These are phyloP conservation scores for Acronicta aceris DNA, from an alignment of 2,888 invertebrate species.

Conservation along the genomic window DNA sequence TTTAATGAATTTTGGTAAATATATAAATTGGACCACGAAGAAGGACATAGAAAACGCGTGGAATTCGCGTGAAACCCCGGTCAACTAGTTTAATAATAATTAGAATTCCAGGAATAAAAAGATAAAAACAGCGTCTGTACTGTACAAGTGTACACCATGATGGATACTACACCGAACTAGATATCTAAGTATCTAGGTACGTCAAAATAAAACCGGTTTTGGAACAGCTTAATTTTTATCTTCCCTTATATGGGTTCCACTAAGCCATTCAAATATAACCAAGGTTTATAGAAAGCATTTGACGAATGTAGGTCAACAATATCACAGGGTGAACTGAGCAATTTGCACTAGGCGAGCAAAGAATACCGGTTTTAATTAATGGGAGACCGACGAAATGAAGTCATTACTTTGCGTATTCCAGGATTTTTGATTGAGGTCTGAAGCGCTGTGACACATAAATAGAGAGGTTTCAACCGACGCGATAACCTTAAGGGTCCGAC, in stretches of 20 bases:
- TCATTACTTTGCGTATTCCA: constrained; percentile 25
- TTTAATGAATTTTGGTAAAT: too few relatives aligned
- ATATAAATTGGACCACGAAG: too few relatives aligned
- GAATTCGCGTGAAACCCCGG: too few relatives aligned
- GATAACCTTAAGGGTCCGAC: too few relatives aligned
- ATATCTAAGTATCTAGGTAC: neutral
- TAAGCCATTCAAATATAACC: constrained; percentile 13
- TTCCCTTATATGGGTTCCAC: constrained; percentile 15
- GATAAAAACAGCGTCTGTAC: too few relatives aligned
- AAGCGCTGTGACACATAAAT: neutral
- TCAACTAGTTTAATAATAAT: too few relatives aligned
- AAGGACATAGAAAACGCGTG: too few relatives aligned
- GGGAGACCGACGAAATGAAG: constrained; percentile 8
- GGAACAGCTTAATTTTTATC: constrained; percentile 15
- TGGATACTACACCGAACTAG: too few relatives aligned
- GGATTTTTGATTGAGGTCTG: neutral
- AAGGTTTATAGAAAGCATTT: constrained; percentile 19
- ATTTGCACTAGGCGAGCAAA: constrained; percentile 19
- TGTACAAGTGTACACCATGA: too few relatives aligned
- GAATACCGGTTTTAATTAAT: constrained; percentile 37
- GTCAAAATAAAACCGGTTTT: constrained; percentile 3
- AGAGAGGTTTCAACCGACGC: too few relatives aligned
- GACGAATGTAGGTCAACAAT: constrained; percentile 22
- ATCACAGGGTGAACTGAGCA: constrained; percentile 8
- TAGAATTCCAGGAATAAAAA: too few relatives aligned